Percentiles rank a stretch among this genome's conserved stretches.
Evolutionary conservation across 2,797 vertebrate genomes (phyloP).

Genomic region (Ptychobarbus kaznakovi): DNA sequence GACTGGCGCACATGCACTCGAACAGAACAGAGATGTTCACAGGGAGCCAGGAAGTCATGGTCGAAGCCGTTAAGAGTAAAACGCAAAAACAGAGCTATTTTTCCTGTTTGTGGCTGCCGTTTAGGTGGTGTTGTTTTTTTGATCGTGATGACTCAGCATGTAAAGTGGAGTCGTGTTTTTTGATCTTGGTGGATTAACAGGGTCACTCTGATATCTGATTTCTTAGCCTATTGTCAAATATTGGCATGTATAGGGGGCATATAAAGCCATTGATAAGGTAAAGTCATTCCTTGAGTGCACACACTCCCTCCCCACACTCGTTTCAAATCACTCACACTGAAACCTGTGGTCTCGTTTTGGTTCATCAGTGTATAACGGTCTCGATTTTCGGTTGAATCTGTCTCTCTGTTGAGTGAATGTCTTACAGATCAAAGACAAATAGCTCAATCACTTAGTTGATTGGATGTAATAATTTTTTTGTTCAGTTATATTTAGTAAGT

Average conservation of each 20-base stretch:
- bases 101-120: slow-evolving; percentile 43
- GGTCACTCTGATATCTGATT: not conserved
- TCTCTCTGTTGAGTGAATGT: not conserved
- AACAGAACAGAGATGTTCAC: slow-evolving; percentile 38
- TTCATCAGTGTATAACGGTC: slow-evolving; percentile 48
- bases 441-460: not conserved
- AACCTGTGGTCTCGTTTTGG: slow-evolving; percentile 56
- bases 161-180: not conserved
- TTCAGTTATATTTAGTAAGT: not conserved
- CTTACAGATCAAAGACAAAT: not conserved
- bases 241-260: not conserved
- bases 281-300: slow-evolving; percentile 56
- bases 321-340: slow-evolving; percentile 53
- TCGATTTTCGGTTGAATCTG: slow-evolving; percentile 23
- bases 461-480: not conserved
- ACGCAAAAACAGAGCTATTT: slow-evolving; percentile 55
- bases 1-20: slow-evolving; percentile 3
- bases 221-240: not conserved
- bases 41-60: slow-evolving; percentile 59
- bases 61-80: slow-evolving; percentile 55
- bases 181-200: not conserved
- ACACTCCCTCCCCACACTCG: slow-evolving; percentile 9
- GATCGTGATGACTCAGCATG: slow-evolving; percentile 18
- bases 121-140: slow-evolving; percentile 23
- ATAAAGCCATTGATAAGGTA: not conserved